These are phyloP conservation scores for Thalassophryne amazonica DNA, from an alignment of 2,797 vertebrate species.

Conservation along the genomic window DNA sequence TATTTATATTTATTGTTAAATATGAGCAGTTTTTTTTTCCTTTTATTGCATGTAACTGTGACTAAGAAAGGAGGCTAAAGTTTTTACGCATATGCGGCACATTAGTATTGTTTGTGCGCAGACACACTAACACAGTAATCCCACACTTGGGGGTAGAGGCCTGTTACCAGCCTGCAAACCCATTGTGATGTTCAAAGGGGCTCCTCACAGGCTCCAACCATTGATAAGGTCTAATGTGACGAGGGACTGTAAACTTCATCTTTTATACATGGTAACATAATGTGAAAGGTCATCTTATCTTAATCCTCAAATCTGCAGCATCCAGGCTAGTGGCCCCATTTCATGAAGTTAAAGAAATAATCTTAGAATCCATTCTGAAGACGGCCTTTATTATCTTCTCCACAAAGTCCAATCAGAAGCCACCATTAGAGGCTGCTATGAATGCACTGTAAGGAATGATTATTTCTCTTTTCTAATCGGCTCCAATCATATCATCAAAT, in stretches of 20 bases:
- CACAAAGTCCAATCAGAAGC: slow-evolving; percentile 70
- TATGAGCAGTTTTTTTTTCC: not conserved
- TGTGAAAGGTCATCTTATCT: slow-evolving; percentile 81
- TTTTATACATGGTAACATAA: slow-evolving; percentile 79
- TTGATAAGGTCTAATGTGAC: slow-evolving; percentile 79
- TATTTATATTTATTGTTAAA: not conserved
- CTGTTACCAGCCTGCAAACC: slow-evolving; percentile 57
- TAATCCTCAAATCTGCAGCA: slow-evolving; percentile 81
- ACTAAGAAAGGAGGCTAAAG: slow-evolving; percentile 3
- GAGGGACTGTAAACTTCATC: slow-evolving; percentile 76
- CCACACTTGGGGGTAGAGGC: slow-evolving; percentile 69
- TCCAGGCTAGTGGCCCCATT: slow-evolving; percentile 70
- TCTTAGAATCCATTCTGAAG: slow-evolving; percentile 73
- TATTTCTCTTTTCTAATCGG: slow-evolving; percentile 72
- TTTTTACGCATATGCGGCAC: slow-evolving; percentile 35
- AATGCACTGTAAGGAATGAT: slow-evolving; percentile 68
- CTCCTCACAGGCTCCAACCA: slow-evolving; percentile 67
- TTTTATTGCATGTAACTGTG: slow-evolving; percentile 1
- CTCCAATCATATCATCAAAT: slow-evolving; percentile 69
- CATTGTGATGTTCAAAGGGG: slow-evolving; percentile 72
- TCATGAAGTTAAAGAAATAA: slow-evolving; percentile 79
- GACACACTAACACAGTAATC: slow-evolving; percentile 59
- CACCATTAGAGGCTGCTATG: slow-evolving; percentile 70
- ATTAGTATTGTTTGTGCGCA: slow-evolving; percentile 19
- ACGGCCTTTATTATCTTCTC: slow-evolving; percentile 71